Evolutionary conservation across 2,888 invertebrate genomes (phyloP).

Genomic region (Byasa hedistus): DNA sequence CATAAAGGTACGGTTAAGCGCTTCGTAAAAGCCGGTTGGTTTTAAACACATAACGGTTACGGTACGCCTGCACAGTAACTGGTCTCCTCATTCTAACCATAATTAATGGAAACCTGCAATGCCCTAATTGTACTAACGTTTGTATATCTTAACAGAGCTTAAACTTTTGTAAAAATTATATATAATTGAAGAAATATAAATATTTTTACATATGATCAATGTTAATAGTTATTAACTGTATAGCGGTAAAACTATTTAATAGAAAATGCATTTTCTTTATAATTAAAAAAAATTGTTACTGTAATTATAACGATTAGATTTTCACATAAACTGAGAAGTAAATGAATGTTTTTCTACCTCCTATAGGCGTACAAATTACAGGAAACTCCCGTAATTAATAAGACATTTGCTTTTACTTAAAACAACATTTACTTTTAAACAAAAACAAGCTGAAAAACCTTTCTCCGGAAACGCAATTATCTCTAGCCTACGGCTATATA

Average conservation of each 20-base stretch:
- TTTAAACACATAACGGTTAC: constrained; percentile 14
- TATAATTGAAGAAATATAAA: neutral
- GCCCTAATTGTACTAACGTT: constrained; percentile 24
- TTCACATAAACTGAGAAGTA: too few relatives aligned
- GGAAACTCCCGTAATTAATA: too few relatives aligned
- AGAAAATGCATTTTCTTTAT: too few relatives aligned
- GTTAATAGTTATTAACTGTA: neutral
- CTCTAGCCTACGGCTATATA: constrained; percentile 16
- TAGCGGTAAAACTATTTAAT: too few relatives aligned
- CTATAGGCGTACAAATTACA: too few relatives aligned
- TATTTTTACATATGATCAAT: neutral
- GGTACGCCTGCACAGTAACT: constrained; percentile 9
- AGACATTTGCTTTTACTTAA: neutral
- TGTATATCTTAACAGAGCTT: constrained; percentile 9
- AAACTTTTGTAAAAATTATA: neutral
- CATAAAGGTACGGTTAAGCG: constrained; percentile 15
- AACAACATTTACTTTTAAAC: constrained; percentile 3
- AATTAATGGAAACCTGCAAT: constrained; percentile 28
- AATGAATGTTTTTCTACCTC: too few relatives aligned
- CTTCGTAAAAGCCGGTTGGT: constrained; percentile 18
- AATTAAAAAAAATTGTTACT: too few relatives aligned
- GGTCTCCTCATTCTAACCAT: constrained; percentile 18
- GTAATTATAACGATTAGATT: too few relatives aligned
- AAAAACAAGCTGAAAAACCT: constrained; percentile 8
- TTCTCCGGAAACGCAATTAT: constrained; percentile 14